Evolutionary conservation across 1,140 invertebrate genomes (phyloP).

Genomic region (Meloidogyne floridensis): DNA sequence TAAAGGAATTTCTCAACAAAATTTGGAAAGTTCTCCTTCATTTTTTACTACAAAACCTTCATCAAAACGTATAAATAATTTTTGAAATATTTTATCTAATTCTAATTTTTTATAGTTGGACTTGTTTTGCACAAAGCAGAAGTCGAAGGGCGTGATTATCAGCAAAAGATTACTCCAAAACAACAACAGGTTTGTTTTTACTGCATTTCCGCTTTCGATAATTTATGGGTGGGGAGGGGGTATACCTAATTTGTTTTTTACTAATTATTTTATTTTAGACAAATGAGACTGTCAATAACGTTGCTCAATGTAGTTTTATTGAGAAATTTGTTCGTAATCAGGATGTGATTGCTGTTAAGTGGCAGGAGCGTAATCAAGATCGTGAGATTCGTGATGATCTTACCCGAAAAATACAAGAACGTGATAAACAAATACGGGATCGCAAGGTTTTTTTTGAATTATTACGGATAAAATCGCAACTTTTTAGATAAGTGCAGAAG

Average conservation of each 20-base stretch:
- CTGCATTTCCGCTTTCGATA: no score
- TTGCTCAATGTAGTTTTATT: neutral
- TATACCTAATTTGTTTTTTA: neutral
- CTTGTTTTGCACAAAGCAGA: slow-evolving; percentile 19
- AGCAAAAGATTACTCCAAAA: neutral
- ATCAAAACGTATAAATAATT: slow-evolving; percentile 7
- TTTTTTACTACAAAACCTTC: slow-evolving; percentile 11
- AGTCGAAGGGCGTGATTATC: slow-evolving; percentile 13
- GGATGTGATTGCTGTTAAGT: neutral
- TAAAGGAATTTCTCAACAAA: neutral
- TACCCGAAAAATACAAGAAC: neutral
- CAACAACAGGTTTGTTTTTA: neutral
- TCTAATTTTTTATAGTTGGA: slow-evolving; percentile 8
- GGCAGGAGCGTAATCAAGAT: neutral
- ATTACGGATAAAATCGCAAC: neutral
- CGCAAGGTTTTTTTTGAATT: neutral
- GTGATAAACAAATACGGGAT: neutral
- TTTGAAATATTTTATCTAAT: neutral
- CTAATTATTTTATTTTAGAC: neutral
- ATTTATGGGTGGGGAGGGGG: no score
- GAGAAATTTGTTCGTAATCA: neutral
- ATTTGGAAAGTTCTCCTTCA: no score
- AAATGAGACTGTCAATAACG: neutral
- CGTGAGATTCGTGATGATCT: slow-evolving; percentile 5
- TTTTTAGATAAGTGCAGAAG: slow-evolving; percentile 31